Evolutionary conservation across 2,113 vertebrate species (phyloP).

Genomic region (Xiphorhynchus elegans): DNA sequence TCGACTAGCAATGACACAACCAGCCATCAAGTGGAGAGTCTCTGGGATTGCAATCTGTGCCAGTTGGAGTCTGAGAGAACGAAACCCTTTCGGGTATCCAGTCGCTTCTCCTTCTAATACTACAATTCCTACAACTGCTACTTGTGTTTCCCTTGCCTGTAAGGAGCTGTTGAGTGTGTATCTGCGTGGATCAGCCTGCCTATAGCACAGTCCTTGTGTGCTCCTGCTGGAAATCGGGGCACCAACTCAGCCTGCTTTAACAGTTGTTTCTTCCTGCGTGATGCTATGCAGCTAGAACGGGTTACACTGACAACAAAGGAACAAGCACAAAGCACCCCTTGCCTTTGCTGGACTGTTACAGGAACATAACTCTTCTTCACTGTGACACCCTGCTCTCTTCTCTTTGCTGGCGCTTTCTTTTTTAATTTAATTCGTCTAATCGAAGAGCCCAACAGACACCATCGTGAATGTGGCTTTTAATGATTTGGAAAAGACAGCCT

Average conservation of each 20-base stretch:
- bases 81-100: constrained; percentile 32
- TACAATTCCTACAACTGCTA: neutral
- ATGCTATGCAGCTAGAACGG: constrained; percentile 75
- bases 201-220: constrained; percentile 71
- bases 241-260: constrained; percentile 71
- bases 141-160: constrained; percentile 42
- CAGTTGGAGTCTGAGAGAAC: constrained; percentile 71
- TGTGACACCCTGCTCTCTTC: constrained; percentile 29
- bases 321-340: constrained; percentile 69
- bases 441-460: constrained; percentile 69
- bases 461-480: constrained; percentile 75
- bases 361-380: constrained; percentile 62
- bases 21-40: constrained; percentile 83
- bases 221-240: constrained; percentile 74
- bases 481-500: constrained; percentile 76
- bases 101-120: constrained; percentile 55
- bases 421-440: constrained; percentile 61
- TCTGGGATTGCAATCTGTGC: constrained; percentile 71
- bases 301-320: constrained; percentile 79
- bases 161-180: constrained; percentile 59
- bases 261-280: constrained; percentile 73
- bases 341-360: constrained; percentile 73
- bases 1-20: constrained; percentile 75
- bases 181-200: constrained; percentile 78
- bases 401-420: neutral